phyloP scores from a whole-genome alignment of 2,888 invertebrate species.

The Amiota mariae region DNA sequence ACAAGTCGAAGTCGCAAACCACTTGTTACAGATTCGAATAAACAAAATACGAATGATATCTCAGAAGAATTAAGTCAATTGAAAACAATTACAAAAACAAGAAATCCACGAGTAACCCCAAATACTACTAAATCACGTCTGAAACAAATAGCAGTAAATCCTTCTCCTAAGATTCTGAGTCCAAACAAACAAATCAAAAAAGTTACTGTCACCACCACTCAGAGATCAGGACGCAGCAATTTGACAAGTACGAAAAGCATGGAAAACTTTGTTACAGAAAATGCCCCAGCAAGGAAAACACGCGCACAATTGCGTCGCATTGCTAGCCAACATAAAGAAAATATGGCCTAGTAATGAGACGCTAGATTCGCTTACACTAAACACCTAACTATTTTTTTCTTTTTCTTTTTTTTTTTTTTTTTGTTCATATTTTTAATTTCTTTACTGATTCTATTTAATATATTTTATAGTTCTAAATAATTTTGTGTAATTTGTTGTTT shows the following conservation, averaged over 20 bases:
- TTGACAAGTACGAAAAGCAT: neutral
- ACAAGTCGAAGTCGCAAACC: neutral
- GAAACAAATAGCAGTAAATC: no score
- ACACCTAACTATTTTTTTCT: no score
- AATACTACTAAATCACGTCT: no score
- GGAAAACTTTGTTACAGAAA: neutral
- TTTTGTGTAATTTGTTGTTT: no score
- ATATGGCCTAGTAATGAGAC: neutral
- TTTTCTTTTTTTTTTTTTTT: no score
- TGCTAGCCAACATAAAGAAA: neutral
- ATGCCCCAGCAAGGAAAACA: neutral
- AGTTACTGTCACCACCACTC: neutral
- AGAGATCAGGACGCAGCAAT: neutral
- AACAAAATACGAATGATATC: neutral
- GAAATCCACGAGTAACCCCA: neutral
- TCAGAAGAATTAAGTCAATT: no score
- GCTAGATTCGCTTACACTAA: no score
- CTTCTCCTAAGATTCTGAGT: no score
- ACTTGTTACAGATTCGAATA: neutral
- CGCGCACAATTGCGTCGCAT: neutral
- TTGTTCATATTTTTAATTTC: no score
- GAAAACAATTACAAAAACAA: neutral
- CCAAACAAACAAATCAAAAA: neutral
- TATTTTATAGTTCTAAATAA: no score
- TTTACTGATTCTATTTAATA: no score